Conservation (phyloP, 2,888 invertebrate species). For the Caenorhabditis afra region DNA sequence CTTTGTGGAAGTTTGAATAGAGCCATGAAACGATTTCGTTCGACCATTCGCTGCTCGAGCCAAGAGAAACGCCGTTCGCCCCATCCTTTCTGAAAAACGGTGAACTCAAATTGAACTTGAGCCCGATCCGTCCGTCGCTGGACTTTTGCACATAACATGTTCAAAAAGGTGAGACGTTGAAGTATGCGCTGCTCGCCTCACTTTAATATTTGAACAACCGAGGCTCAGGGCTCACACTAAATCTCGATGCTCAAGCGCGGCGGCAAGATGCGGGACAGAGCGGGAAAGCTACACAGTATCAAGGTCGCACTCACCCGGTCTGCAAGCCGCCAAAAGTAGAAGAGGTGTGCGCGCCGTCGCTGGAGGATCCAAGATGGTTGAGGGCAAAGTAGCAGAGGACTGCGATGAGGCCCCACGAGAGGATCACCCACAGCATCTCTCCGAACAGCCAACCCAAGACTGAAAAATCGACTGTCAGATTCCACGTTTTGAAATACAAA, state of each 20-base stretch:
- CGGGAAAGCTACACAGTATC: constrained; percentile 27
- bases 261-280: constrained; percentile 10
- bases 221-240: constrained; percentile 47
- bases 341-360: constrained; percentile 41
- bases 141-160: constrained; percentile 37
- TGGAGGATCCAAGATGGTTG: constrained; percentile 68
- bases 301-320: constrained; percentile 41
- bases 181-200: constrained; percentile 48
- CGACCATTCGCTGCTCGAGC: constrained; percentile 71
- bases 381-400: constrained; percentile 77
- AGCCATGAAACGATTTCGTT: constrained; percentile 76
- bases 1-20: constrained; percentile 72
- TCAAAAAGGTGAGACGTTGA: constrained; percentile 56
- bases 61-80: constrained; percentile 27
- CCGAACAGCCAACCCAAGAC: constrained; percentile 65
- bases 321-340: constrained; percentile 42
- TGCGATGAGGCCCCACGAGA: constrained; percentile 77
- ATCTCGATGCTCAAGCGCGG: constrained; percentile 48
- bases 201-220: constrained; percentile 50
- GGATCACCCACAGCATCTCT: constrained; percentile 73
- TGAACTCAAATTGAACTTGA: neutral
- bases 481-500: neutral
- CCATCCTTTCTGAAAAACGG: constrained; percentile 37
- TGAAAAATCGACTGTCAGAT: constrained; percentile 19
- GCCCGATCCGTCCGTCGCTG: neutral